These are phyloP conservation scores for Crossocerus cetratus DNA, from an alignment of 2,888 invertebrate species.

Conservation along the genomic window DNA sequence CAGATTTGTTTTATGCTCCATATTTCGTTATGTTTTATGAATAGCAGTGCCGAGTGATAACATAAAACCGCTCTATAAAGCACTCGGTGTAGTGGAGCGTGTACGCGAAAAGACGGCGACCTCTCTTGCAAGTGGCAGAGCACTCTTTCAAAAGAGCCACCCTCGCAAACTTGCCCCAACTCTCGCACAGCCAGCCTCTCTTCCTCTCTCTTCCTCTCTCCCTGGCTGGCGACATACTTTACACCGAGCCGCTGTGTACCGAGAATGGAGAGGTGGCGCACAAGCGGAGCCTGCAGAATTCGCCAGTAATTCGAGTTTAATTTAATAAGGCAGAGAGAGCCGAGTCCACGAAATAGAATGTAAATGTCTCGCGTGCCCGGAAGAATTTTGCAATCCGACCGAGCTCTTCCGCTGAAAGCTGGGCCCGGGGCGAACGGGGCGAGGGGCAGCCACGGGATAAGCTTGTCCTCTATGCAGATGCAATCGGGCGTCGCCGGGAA, in stretches of 20 bases:
- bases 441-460: slow-evolving; percentile 40
- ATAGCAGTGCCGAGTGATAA: slow-evolving; percentile 48
- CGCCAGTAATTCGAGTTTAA: slow-evolving; percentile 50
- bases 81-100: not conserved
- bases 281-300: slow-evolving; percentile 18
- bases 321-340: slow-evolving; percentile 41
- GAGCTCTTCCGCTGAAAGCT: slow-evolving; percentile 15
- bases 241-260: not conserved
- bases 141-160: not conserved
- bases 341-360: slow-evolving; percentile 44
- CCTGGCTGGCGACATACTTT: not conserved
- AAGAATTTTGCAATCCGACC: slow-evolving; percentile 42
- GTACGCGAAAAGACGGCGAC: not conserved
- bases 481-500: slow-evolving; percentile 39
- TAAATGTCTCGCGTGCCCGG: slow-evolving; percentile 32
- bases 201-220: too few relatives aligned
- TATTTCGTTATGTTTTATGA: slow-evolving; percentile 53
- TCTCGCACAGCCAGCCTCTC: too few relatives aligned
- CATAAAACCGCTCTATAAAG: slow-evolving; percentile 44
- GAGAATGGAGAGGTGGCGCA: not conserved
- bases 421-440: not conserved
- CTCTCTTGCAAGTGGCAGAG: not conserved
- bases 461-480: slow-evolving; percentile 51
- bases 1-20: slow-evolving; percentile 50
- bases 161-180: too few relatives aligned